Base-by-base conservation (phyloP, 2,113 vertebrate species). In the Proteles cristata region DNA sequence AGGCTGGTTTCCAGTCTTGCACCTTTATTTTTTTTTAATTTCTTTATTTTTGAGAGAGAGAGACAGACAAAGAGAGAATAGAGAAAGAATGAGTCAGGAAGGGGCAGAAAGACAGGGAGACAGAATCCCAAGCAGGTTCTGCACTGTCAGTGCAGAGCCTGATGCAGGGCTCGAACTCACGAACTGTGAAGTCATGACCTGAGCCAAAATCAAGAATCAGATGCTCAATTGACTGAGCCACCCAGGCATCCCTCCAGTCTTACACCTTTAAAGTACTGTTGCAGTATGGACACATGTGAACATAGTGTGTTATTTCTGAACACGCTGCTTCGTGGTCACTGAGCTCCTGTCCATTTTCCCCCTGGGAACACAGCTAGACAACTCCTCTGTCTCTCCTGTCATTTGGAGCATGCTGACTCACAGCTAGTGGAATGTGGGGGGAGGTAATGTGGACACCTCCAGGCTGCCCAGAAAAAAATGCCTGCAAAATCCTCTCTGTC, bases 271-370 rank as follows among this genome's bases (percentile, higher is more conserved):
- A 74, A 68, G 23, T 23, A 43, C 19, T 2, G 1, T 63, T 10
- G 5, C 53, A 14, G 4, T 2, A 0, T n/a, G 23, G 74, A 92
- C 83, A 53, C 0, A 9, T 4, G 11, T 16, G 79, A 69, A 53
- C 2, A 1, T 2, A 0, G 0, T 19, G 7, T 14, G 12, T 17
- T 55, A n/a, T 17, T 35, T 16, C 1, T 28, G 53, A 73, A 55
- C 76, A 50, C 9, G 7, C 17, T 17, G 25, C 12, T 31, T 10
- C 4, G 17, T 43, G 61, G 12, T 87, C 66, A 35, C 39, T 26
- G n/a, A 9, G 28, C 73, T 7, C 19, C 31, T 19, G 12, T 69
- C 73, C 12, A 25, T n/a, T 53, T 2, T 79, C 5, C 11, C 16
- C 31, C 65, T 7, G 7, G 11, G 23, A 71, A 96, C n/a, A 17